Conservation (phyloP, 2,113 vertebrate genomes). For the Sphyrna mokarran region DNA sequence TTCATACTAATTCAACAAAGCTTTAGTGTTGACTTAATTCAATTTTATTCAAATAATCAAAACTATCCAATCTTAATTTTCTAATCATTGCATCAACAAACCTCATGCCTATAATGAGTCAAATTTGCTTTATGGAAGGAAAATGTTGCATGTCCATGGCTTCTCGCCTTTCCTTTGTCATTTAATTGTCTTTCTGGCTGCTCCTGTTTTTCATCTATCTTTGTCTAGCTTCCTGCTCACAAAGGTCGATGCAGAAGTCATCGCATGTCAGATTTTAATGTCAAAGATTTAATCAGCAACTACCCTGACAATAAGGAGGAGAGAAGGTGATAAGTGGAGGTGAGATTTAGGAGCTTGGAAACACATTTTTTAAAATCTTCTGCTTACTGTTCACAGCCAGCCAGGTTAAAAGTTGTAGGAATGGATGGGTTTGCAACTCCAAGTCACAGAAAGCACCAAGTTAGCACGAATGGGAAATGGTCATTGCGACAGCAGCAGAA, state of each 20-base stretch:
- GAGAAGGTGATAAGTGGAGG: no score
- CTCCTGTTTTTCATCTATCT: not conserved
- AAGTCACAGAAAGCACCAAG: not conserved
- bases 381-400: not conserved
- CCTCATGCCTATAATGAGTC: not conserved
- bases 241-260: not conserved
- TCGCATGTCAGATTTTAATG: not conserved
- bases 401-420: not conserved
- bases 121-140: not conserved
- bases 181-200: not conserved
- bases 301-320: not conserved
- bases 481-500: no score
- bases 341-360: not conserved
- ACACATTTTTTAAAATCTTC: not conserved
- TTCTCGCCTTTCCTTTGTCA: not conserved
- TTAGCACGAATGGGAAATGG: not conserved
- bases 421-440: not conserved
- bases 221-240: not conserved
- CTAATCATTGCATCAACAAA: not conserved
- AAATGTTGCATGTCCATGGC: not conserved
- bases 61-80: not conserved
- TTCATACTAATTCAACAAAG: not conserved
- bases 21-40: not conserved
- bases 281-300: not conserved
- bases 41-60: conserved; percentile 27